These are phyloP conservation scores for Sylvicapra grimmia DNA, from an alignment of 2,113 vertebrate genomes.

Conservation along the genomic window DNA sequence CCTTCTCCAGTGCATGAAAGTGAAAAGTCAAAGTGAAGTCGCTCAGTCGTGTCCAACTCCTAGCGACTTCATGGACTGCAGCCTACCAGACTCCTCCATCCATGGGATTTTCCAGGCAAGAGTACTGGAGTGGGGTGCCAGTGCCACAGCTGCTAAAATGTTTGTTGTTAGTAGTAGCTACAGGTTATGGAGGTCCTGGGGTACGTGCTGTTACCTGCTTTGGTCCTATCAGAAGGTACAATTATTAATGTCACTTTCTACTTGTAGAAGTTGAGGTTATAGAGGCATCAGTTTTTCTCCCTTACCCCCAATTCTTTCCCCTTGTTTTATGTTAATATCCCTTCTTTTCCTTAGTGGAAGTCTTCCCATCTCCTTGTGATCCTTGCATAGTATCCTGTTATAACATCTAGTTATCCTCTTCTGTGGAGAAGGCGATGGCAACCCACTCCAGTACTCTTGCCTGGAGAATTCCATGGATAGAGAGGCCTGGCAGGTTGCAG, in stretches of 20 bases:
- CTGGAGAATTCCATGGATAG: not conserved
- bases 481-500: not conserved
- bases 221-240: not conserved
- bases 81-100: too few species aligned
- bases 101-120: too few species aligned
- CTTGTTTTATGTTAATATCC: not conserved
- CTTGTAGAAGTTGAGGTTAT: not conserved
- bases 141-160: not conserved
- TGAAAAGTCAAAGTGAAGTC: too few species aligned
- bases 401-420: not conserved
- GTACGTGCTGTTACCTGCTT: not conserved
- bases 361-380: not conserved
- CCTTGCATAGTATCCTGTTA: not conserved
- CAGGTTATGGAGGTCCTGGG: not conserved
- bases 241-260: not conserved
- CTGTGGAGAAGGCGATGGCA: too few species aligned
- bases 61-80: too few species aligned
- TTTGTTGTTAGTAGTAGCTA: not conserved
- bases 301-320: not conserved
- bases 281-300: not conserved
- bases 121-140: too few species aligned
- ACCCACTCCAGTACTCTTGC: not conserved
- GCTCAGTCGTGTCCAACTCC: too few species aligned
- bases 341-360: not conserved
- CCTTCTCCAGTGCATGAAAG: too few species aligned